phyloP scores from a whole-genome alignment of 2,113 vertebrate species.

The Peromyscus polionotus region DNA sequence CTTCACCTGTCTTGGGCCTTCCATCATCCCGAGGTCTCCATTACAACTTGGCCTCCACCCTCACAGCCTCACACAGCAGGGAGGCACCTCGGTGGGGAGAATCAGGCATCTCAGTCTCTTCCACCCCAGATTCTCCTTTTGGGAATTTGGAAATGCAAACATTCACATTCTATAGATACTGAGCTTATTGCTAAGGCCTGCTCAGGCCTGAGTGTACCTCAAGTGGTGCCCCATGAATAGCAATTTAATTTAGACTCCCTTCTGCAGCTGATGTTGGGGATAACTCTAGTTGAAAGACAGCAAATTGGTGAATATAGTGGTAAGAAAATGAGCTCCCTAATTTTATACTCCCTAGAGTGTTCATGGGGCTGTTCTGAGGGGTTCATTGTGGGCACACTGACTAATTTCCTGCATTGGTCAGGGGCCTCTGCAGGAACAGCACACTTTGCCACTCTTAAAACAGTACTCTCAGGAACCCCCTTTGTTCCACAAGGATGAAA shows the following conservation, averaged over 20 bases:
- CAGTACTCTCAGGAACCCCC: background rate
- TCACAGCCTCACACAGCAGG: background rate
- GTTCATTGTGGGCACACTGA: conserved; percentile 11
- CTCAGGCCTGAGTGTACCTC: background rate
- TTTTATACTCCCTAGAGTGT: background rate
- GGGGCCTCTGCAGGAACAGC: conserved; percentile 10
- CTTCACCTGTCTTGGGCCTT: too few relatives aligned
- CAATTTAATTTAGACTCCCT: conserved; percentile 48
- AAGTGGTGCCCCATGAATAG: background rate
- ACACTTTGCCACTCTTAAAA: background rate
- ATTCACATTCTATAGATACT: conserved; percentile 16
- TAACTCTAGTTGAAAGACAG: conserved; percentile 58
- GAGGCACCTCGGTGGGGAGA: background rate
- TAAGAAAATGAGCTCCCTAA: background rate
- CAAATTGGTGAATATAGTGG: conserved; percentile 1
- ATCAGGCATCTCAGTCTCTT: background rate
- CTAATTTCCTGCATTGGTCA: conserved; percentile 23
- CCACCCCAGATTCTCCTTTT: background rate
- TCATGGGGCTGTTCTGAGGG: background rate
- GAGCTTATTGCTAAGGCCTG: background rate
- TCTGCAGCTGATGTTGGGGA: conserved; percentile 24
- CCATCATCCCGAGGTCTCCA: background rate
- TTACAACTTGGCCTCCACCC: too few relatives aligned
- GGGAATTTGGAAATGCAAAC: background rate
- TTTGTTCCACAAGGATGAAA: conserved; percentile 34